Evolutionary conservation across 2,113 vertebrate species (phyloP), one percentile per base, ranked within the genome.

Genomic region (Taxidea taxus): DNA sequence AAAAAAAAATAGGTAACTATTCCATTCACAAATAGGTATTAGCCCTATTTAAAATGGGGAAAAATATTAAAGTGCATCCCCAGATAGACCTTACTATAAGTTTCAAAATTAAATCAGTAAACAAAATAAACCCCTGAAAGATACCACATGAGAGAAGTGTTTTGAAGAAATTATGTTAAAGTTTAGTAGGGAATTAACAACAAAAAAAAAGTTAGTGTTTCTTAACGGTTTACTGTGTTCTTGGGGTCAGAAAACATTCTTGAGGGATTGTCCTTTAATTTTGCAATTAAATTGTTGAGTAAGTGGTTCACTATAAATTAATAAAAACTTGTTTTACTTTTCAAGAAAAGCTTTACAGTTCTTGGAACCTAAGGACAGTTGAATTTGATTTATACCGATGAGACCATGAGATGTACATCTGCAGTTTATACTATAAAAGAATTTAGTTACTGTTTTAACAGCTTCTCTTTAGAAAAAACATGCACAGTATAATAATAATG

Each of bases 211-310:
- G 74, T 34, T 81, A 64, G 31, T 39, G 20, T 74, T 92, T 92
- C 56, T 92, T 60, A 94, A 54, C 31, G 78, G 16, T 86, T 97
- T 72, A 15, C 2, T 95, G 34, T 95, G 68, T 96, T 25, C 44
- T 51, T 34, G 62, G 44, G 18, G 7, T 23, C 47, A 87, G 60
- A 72, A 90, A 83, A 62, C 70, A 72, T 88, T 94, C 58, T 93
- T 21, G 86, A 85, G 60, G 78, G 18, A 74, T 3, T 49, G 2
- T 60, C 49, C 54, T 97, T 95, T 34, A 62, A 58, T 68, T 91
- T 93, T 95, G 23, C 23, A 78, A 16, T 82, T 87, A 96, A 83
- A 68, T 51, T 94, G 77, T 49, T 96, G 75, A 85, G 23, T 77
- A 68, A 81, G 42, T 51, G 9, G 34, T 84, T 97, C 31, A 47